Conservation (phyloP, 2,888 invertebrate species). For the Mayetiola destructor region DNA sequence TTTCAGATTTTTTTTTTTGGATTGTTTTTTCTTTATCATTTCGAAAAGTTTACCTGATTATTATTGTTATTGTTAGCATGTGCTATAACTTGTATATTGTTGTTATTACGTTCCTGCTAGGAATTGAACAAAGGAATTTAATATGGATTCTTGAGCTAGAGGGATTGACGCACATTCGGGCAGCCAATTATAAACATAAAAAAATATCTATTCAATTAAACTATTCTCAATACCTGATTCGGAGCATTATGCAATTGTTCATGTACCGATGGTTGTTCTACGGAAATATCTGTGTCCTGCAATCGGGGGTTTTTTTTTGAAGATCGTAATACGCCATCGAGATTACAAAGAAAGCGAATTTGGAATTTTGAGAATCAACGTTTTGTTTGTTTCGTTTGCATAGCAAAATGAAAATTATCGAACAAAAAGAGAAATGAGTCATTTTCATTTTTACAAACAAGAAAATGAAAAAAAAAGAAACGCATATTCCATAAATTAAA, state of each 20-base stretch:
- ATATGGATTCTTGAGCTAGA: background rate
- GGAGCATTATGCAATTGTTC: background rate
- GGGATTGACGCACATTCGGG: background rate
- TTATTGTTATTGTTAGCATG: constrained; percentile 9
- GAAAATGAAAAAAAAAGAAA: too few relatives aligned
- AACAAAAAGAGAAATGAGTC: too few relatives aligned
- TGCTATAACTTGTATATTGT: constrained; percentile 11
- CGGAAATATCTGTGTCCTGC: background rate
- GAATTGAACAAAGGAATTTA: background rate
- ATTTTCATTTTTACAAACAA: too few relatives aligned
- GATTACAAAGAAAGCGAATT: background rate
- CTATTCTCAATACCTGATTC: background rate
- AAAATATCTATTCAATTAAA: background rate
- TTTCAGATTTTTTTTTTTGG: background rate
- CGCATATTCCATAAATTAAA: too few relatives aligned
- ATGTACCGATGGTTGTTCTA: background rate
- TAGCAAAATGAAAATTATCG: too few relatives aligned
- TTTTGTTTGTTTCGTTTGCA: too few relatives aligned
- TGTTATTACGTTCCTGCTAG: constrained; percentile 11
- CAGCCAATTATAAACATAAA: background rate
- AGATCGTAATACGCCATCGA: too few relatives aligned
- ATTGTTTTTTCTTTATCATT: too few relatives aligned
- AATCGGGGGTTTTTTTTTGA: background rate
- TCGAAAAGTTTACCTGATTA: constrained; percentile 8
- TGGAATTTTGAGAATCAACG: too few relatives aligned